These are phyloP conservation scores for Clostera curtula DNA, from an alignment of 2,888 invertebrate species.

Conservation along the genomic window DNA sequence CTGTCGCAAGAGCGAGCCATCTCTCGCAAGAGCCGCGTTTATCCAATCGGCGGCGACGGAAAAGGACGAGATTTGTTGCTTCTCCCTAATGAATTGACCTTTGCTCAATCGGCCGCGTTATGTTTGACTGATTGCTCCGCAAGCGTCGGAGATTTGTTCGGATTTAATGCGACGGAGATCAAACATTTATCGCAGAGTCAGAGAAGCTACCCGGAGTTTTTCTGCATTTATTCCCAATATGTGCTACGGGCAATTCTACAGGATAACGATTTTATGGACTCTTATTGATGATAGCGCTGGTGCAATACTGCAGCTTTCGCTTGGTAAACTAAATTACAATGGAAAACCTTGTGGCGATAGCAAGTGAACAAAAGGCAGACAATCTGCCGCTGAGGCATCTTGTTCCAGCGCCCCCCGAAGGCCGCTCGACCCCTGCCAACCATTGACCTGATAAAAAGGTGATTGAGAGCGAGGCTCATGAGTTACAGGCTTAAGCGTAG, in stretches of 20 bases:
- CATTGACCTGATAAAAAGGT: slow-evolving; percentile 59
- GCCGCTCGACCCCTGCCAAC: slow-evolving; percentile 47
- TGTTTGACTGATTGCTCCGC: slow-evolving; percentile 21
- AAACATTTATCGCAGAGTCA: too few species aligned
- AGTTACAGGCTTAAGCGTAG: slow-evolving; percentile 9
- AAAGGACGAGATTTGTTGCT: slow-evolving; percentile 16
- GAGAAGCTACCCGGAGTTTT: too few species aligned
- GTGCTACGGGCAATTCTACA: too few species aligned
- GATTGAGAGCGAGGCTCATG: slow-evolving; percentile 13
- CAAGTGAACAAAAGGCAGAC: too few species aligned
- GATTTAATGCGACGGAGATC: slow-evolving; percentile 4
- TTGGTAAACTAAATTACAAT: too few species aligned
- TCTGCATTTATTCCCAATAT: too few species aligned
- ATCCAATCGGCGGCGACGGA: slow-evolving; percentile 21
- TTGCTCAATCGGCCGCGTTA: slow-evolving; percentile 26
- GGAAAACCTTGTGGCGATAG: too few species aligned
- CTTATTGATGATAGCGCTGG: too few species aligned
- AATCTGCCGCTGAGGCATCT: too few species aligned
- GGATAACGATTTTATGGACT: too few species aligned
- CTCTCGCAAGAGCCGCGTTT: slow-evolving; percentile 17
- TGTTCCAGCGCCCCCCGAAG: slow-evolving; percentile 11
- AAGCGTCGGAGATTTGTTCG: slow-evolving; percentile 11
- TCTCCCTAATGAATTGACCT: slow-evolving; percentile 35
- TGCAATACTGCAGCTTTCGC: too few species aligned
- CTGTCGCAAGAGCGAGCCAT: too few species aligned